A percentile compares a stretch with the other conserved stretches of the same genome.
These are phyloP conservation scores for Cotesia typhae DNA, from an alignment of 1,140 invertebrate species.

Conservation along the genomic window DNA sequence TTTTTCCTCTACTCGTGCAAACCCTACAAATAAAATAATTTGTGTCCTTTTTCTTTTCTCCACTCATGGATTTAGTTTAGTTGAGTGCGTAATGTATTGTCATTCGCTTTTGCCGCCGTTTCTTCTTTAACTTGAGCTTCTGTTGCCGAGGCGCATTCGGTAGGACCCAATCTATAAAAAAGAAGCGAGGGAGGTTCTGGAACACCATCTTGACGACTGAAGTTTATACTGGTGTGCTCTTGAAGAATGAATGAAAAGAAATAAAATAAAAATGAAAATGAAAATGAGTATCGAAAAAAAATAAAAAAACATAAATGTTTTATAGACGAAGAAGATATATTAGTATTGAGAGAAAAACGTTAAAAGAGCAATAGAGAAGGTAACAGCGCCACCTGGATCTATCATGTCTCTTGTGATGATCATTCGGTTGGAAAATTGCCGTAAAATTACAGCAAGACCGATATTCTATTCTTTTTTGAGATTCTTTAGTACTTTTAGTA, in stretches of 20 bases:
- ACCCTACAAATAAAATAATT: constrained; percentile 38
- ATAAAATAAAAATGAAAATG: neutral
- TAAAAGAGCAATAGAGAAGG: constrained; percentile 35
- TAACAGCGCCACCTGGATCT: constrained; percentile 25
- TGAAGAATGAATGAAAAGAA: constrained; percentile 25
- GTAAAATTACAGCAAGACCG: constrained; percentile 64
- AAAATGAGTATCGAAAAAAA: constrained; percentile 6
- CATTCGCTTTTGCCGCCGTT: no score
- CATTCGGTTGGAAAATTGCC: constrained; percentile 62
- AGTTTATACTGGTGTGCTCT: neutral
- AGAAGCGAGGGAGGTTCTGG: neutral
- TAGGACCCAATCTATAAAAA: neutral
- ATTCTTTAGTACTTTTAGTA: constrained; percentile 37
- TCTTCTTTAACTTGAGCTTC: no score
- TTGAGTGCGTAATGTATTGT: constrained; percentile 15
- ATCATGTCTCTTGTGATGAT: constrained; percentile 36
- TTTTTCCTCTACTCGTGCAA: constrained; percentile 45
- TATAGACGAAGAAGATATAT: neutral
- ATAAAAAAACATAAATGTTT: constrained; percentile 15
- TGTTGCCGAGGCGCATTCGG: no score
- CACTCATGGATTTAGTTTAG: constrained; percentile 31
- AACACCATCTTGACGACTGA: neutral
- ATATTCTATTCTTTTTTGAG: constrained; percentile 63
- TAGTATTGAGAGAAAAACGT: constrained; percentile 27
- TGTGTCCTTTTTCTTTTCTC: constrained; percentile 21